Evolutionary conservation across 2,888 invertebrate species (phyloP), one percentile per base, ranked within the genome.

Genomic region (Agrotis segetum): DNA sequence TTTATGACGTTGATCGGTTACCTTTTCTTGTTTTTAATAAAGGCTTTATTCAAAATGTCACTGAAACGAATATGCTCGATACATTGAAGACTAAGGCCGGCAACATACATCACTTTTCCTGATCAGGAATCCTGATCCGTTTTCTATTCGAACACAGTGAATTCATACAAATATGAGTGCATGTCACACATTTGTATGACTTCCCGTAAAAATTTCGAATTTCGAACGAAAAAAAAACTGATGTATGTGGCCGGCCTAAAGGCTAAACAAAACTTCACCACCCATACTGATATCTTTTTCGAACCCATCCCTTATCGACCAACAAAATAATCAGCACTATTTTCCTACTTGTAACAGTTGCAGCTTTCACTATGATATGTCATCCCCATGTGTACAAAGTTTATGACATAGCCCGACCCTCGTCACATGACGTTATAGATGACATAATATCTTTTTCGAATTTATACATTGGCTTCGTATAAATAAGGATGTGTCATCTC

Each of bases 371-470:
- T 66, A 73, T 24, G 24, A 24, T 24, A 24, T 88, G 89, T 87
- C 90, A 88, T 79, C 77, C 79, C 71, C 86, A 88, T 82, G 85
- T 86, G 87, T 87, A 88, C 87, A 89, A 91, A 92, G 83, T 92
- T 92, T 90, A 91, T 86, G 89, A 85, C 86, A 72, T 47, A 71
- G 83, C 78, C 82, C 81, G 88, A 94, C 94, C 94, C 94, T 93
- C 89, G 91, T 94, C 94, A 92, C 78, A n/a, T 52, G 73, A 87
- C 73, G 85, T 87, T 88, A 88, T 84, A 84, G 77, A 84, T 85
- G 88, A 87, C 88, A 88, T 81, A 85, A 88, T 81, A 86, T 88
- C 83, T 88, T 87, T 89, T 88, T 86, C 74, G 70, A 83, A 77
- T 84, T 81, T 81, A 77, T 81, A 86, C 72, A 72, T 81, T 77